Conservation (phyloP, 2,888 invertebrate species). For the Aelia acuminata region DNA sequence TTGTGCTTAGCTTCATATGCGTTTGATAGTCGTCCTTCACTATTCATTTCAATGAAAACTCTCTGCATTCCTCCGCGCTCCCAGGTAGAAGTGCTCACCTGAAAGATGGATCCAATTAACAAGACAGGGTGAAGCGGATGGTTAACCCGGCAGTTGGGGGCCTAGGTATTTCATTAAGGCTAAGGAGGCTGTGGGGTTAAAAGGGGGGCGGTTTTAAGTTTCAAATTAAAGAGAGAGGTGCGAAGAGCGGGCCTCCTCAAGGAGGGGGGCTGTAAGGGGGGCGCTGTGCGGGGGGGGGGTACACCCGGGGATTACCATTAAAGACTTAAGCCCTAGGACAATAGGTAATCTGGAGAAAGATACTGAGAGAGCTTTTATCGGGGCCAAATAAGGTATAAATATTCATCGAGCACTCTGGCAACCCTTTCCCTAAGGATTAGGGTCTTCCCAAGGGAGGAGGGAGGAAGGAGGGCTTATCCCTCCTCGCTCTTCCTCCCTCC, state of each 20-base stretch:
- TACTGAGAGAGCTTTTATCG: slow-evolving; percentile 64
- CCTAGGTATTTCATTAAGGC: slow-evolving; percentile 44
- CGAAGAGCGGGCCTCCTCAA: slow-evolving; percentile 22
- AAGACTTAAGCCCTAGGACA: slow-evolving; percentile 59
- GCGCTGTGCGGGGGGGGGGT: neutral
- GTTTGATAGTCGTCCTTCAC: neutral
- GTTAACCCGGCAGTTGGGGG: slow-evolving; percentile 33
- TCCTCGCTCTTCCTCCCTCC: neutral
- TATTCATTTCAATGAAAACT: neutral
- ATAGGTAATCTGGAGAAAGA: slow-evolving; percentile 65
- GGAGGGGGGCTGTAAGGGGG: neutral
- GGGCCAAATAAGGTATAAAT: slow-evolving; percentile 66
- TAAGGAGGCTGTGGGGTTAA: neutral
- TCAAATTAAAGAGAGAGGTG: slow-evolving; percentile 56
- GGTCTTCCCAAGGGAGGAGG: slow-evolving; percentile 34
- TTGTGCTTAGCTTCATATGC: too few species aligned
- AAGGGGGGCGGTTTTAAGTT: slow-evolving; percentile 52
- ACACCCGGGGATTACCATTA: slow-evolving; percentile 52
- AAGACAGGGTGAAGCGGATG: neutral
- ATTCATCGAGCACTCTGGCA: slow-evolving; percentile 65
- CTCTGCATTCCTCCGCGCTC: neutral
- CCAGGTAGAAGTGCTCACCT: neutral
- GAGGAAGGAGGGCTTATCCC: neutral
- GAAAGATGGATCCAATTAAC: slow-evolving; percentile 34
- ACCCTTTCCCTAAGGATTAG: slow-evolving; percentile 57